Conservation (phyloP, 2,888 invertebrate genomes). For the Latheticus oryzae region DNA sequence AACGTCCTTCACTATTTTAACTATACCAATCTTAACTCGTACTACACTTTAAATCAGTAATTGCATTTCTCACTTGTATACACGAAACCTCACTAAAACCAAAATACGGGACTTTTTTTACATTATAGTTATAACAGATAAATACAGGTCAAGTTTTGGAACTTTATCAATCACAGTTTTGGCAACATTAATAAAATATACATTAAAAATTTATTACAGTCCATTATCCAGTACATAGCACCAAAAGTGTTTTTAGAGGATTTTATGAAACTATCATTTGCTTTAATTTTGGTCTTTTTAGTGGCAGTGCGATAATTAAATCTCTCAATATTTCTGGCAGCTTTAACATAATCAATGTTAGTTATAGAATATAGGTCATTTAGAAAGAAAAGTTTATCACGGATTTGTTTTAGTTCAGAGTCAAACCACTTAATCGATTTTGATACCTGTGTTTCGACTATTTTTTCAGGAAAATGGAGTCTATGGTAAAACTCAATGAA, state of each 20-base stretch:
- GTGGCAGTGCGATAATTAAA: not conserved
- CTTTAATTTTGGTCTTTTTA: constrained; percentile 1
- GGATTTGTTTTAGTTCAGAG: not conserved
- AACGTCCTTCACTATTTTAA: not conserved
- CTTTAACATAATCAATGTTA: not conserved
- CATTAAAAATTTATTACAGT: constrained; percentile 2
- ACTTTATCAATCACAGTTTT: constrained; percentile 3
- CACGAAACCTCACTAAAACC: constrained; percentile 3
- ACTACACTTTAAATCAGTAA: not conserved
- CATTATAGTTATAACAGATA: not conserved
- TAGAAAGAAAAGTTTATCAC: not conserved
- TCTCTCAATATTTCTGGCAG: not conserved
- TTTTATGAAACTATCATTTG: constrained; percentile 1
- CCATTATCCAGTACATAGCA: not conserved
- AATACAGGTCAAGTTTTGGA: not conserved
- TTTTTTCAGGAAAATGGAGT: constrained; percentile 1
- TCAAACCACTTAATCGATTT: constrained; percentile 1
- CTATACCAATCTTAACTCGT: not conserved
- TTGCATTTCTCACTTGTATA: constrained; percentile 1
- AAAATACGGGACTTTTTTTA: not conserved
- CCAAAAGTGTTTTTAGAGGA: not conserved
- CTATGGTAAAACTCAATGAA: not conserved
- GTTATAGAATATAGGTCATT: not conserved
- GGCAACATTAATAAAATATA: constrained; percentile 1
- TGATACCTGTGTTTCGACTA: not conserved